Evolutionary conservation across 2,888 invertebrate genomes (phyloP).

Genomic region (Cinara cedri): DNA sequence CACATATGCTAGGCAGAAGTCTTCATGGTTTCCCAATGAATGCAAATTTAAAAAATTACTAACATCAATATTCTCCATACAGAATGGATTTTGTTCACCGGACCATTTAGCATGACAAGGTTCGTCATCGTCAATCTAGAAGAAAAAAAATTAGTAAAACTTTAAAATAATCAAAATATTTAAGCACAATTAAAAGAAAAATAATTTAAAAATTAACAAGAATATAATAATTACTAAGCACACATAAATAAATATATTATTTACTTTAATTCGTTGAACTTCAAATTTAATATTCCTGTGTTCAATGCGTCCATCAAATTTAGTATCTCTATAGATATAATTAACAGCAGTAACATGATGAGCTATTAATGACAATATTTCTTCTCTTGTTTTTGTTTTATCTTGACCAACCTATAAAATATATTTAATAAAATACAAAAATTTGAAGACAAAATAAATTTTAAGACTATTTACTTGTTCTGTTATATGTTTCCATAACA

Average conservation of each 20-base stretch:
- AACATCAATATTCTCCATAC: slow-evolving; percentile 96
- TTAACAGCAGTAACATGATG: slow-evolving; percentile 99
- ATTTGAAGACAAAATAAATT: slow-evolving; percentile 50
- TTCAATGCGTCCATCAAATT: slow-evolving; percentile 87
- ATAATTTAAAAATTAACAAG: not conserved
- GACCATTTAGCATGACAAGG: slow-evolving; percentile 72
- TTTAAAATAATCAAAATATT: too few species aligned
- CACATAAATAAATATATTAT: not conserved
- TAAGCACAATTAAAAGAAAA: slow-evolving; percentile 11
- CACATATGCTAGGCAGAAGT: slow-evolving; percentile 99
- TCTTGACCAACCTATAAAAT: slow-evolving; percentile 71
- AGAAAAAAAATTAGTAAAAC: too few species aligned
- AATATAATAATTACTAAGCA: too few species aligned
- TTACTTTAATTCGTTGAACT: slow-evolving; percentile 83
- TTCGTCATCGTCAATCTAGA: slow-evolving; percentile 87
- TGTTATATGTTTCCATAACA: slow-evolving; percentile 93
- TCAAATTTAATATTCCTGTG: slow-evolving; percentile 96
- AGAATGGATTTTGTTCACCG: slow-evolving; percentile 84
- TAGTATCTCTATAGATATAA: slow-evolving; percentile 93
- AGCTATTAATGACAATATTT: slow-evolving; percentile 95
- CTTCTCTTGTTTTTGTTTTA: slow-evolving; percentile 90
- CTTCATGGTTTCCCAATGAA: slow-evolving; percentile 94
- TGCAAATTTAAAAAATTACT: slow-evolving; percentile 98
- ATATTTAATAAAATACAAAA: slow-evolving; percentile 27
- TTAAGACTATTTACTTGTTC: slow-evolving; percentile 72